Base-by-base conservation (phyloP, 2,113 vertebrate species). In the Vulpes ferrilata region DNA sequence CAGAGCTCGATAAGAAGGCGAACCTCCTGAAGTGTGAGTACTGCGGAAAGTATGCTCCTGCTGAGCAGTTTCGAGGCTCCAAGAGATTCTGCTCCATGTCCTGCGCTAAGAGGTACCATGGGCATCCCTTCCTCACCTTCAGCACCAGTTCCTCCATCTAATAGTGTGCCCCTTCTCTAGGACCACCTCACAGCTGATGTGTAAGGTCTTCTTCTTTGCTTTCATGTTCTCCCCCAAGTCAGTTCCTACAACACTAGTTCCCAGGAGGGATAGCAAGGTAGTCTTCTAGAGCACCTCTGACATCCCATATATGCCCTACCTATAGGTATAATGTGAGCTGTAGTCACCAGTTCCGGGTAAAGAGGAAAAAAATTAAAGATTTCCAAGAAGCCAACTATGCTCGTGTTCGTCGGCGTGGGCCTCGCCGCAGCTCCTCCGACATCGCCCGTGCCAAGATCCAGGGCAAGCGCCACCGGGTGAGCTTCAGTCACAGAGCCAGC, bases 11-110 rank as follows among this genome's bases (percentile, higher is more conserved):
- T 71, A 99, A 99, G 98, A 98, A 98, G 91, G 95, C 97, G 1
- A 98, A 98, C 98, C 99, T 99, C 97, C 98, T 99, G 88, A 99
- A 99, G 97, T 99, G 99, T 65, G 99, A 99, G 97, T 99, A 99
- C 98, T 99, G 99, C 97, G 99, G 99, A 88, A 99, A 99, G 93
- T 99, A 99, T 2, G 99, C 99, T 27, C 99, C 99, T 12, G 99
- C 99, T 88, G 99, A 98, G 89, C 99, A 99, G 98, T 99, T 99
- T 95, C 99, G 99, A 62, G 99, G 99, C 90, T 99, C 99, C 65
- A 99, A 99, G 98, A 99, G 99, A 89, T 99, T 99, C 98, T 99
- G 99, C 97, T 99, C 99, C 88, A 99, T 99, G 98, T 99, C 99
- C 15, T 99, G 99, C 69, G 99, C 99, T 62, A 99, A 99, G 98